Conservation (phyloP, 2,797 vertebrate genomes). For the Yasuhikotakia modesta region DNA sequence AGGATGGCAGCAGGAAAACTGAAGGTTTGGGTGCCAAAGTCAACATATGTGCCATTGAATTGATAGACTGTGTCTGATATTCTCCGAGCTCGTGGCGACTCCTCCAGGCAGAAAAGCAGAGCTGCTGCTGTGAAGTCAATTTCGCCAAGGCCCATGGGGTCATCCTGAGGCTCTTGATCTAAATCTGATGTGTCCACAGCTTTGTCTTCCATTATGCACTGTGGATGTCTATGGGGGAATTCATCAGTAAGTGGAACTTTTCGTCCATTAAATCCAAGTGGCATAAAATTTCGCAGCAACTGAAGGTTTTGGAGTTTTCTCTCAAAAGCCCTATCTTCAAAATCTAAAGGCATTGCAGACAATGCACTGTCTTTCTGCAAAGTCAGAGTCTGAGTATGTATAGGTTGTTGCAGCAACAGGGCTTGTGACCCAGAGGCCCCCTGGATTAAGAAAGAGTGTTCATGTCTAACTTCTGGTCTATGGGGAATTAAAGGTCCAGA, state of each 20-base stretch:
- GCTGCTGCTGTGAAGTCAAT: conserved; percentile 95
- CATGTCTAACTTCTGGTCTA: conserved; percentile 67
- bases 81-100: conserved; percentile 89
- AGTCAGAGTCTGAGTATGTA: conserved; percentile 63
- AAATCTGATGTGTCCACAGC: conserved; percentile 92
- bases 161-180: conserved; percentile 81
- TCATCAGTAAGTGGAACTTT: conserved; percentile 74
- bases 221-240: conserved; percentile 61
- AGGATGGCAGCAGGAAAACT: conserved; percentile 93
- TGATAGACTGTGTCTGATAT: conserved; percentile 89
- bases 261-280: conserved; percentile 75
- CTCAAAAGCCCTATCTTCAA: conserved; percentile 76
- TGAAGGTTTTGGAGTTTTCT: conserved; percentile 78
- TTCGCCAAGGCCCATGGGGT: conserved; percentile 93
- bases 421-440: conserved; percentile 68
- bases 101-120: conserved; percentile 92
- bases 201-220: conserved; percentile 88
- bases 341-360: conserved; percentile 65
- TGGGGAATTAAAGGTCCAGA: conserved; percentile 61
- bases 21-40: conserved; percentile 97
- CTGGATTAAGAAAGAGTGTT: conserved; percentile 68
- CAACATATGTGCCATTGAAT: conserved; percentile 82
- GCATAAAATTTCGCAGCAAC: conserved; percentile 76
- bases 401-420: conserved; percentile 49
- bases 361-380: conserved; percentile 75